These are phyloP conservation scores for Ceraclea dissimilis DNA, from an alignment of 2,888 invertebrate genomes.

Conservation along the genomic window DNA sequence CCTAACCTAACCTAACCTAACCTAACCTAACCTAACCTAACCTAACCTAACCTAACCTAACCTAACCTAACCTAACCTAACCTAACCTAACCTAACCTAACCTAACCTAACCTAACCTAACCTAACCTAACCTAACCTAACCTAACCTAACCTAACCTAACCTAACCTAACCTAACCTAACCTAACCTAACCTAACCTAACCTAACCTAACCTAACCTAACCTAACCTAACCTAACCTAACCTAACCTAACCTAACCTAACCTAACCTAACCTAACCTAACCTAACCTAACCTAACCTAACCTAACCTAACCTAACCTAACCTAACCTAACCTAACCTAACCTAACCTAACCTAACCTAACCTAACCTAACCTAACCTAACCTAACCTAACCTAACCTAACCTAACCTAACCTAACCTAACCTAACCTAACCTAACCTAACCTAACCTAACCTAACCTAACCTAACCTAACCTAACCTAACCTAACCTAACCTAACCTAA, in stretches of 20 bases:
- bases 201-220: constrained; percentile 2
- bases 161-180: too few species aligned
- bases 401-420: constrained; percentile 2
- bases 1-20: too few species aligned
- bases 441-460: constrained; percentile 2
- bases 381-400: constrained; percentile 2
- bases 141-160: too few species aligned
- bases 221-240: constrained; percentile 2
- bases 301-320: constrained; percentile 2
- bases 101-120: too few species aligned
- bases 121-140: too few species aligned
- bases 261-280: constrained; percentile 2
- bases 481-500: constrained; percentile 2
- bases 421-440: constrained; percentile 2
- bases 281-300: constrained; percentile 2
- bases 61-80: too few species aligned
- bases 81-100: too few species aligned
- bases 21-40: too few species aligned
- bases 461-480: constrained; percentile 2
- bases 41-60: too few species aligned
- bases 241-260: constrained; percentile 2
- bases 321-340: constrained; percentile 2
- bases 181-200: constrained; percentile 1
- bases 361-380: constrained; percentile 2
- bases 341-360: constrained; percentile 2